Base-by-base conservation (phyloP, 2,797 vertebrate genomes). In the Silurus lanzhouensis region DNA sequence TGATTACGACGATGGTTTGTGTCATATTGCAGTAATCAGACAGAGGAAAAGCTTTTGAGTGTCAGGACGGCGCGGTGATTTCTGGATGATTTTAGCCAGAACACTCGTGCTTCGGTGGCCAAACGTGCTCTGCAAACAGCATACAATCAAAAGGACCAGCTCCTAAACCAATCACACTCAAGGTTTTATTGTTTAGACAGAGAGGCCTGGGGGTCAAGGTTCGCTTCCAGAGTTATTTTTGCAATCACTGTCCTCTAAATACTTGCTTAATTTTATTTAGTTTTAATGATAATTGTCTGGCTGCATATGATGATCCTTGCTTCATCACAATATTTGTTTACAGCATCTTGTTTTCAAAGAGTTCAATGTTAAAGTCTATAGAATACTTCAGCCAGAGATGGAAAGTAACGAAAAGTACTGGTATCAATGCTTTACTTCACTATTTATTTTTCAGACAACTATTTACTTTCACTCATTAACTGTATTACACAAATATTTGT, bases 1-100 rank as follows among this genome's bases (percentile, higher is more conserved):
- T 90, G 89, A 91, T 86, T 88, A 88, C 86, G 76, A 85, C 85
- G 86, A 80, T 70, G 86, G 84, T 88, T 83, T 90, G 83, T 86
- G 84, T 86, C 68, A 83, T 89, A 72, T 86, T 87, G 92, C 91
- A 91, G 88, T 91, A 93, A 92, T 93, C 89, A 92, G 93, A 92
- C 91, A 89, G 89, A 71, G 31, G 88, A 58, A 84, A 92, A 81
- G 88, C 91, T 92, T 91, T 91, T 81, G 91, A 91, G 90, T 95
- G 94, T 95, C 94, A 92, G 92, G 89, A 89, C 80, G 58, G 80
- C 91, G 90, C 83, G 67, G 68, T 85, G 84, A 88, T 88, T 84
- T 84, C 85, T 22, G 90, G 13, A 88, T 94, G 95, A 95, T 92
- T 94, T 90, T 95, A 94, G 92, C 94, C 95, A 95, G 95, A 94